phyloP scores from a whole-genome alignment of 2,888 invertebrate genomes.

The Amaurobius ferox region DNA sequence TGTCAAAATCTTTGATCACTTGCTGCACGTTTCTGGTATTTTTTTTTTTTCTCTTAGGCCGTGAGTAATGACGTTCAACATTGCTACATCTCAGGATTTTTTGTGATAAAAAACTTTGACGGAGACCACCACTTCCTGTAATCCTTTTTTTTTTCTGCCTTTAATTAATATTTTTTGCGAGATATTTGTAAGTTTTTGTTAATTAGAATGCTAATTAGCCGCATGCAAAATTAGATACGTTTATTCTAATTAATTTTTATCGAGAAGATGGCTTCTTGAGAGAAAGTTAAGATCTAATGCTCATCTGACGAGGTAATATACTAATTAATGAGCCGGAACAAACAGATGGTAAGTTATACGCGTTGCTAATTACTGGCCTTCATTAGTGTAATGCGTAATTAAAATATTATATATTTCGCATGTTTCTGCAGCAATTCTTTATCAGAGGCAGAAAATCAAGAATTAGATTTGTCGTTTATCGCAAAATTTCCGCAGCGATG shows the following conservation, averaged over 20 bases:
- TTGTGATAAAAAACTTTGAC: background rate
- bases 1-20: conserved; percentile 38
- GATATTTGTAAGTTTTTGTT: background rate
- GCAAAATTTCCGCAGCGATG: too few relatives aligned
- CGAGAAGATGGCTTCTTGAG: background rate
- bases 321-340: conserved; percentile 6
- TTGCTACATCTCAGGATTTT: background rate
- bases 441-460: too few relatives aligned
- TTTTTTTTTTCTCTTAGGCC: conserved; percentile 23
- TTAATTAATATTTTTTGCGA: conserved; percentile 14
- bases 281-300: background rate
- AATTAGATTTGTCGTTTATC: too few relatives aligned
- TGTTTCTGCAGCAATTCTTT: too few relatives aligned
- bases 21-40: background rate
- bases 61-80: conserved; percentile 45
- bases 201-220: conserved; percentile 11
- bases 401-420: background rate
- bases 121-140: background rate
- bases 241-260: conserved; percentile 7
- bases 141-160: background rate
- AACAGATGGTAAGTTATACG: background rate
- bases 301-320: background rate
- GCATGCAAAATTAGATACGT: background rate
- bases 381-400: conserved; percentile 24
- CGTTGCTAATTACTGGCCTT: conserved; percentile 10